phyloP scores from a whole-genome alignment of 2,113 vertebrate genomes.

The Neofelis nebulosa region DNA sequence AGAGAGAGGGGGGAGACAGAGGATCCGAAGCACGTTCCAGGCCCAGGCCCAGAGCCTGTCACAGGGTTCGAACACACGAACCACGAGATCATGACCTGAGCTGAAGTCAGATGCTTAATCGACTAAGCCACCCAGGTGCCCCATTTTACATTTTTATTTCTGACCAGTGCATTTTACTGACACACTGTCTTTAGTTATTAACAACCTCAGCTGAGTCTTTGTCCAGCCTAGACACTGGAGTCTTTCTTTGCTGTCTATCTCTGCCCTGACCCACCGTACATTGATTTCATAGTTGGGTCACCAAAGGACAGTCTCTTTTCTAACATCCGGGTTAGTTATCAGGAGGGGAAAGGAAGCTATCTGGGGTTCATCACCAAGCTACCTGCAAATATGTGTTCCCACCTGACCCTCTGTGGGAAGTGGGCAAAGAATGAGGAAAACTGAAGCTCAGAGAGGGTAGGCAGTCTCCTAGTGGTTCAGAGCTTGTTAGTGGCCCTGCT shows the following conservation, averaged over 20 bases:
- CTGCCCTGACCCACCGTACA: neutral
- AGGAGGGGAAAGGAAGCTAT: neutral
- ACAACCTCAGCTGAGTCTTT: neutral
- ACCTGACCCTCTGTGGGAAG: fast-evolving
- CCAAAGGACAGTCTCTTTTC: neutral
- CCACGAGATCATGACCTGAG: too few relatives aligned
- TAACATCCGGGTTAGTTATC: neutral
- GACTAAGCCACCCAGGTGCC: too few relatives aligned
- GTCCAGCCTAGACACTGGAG: neutral
- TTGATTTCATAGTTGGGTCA: neutral
- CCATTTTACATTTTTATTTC: neutral
- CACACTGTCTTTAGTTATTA: neutral
- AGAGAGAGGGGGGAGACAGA: too few relatives aligned
- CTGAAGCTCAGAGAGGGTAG: neutral
- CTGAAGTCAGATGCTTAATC: too few relatives aligned
- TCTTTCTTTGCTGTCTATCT: neutral
- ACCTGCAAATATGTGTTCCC: neutral
- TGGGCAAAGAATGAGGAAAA: neutral
- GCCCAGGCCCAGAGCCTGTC: too few relatives aligned
- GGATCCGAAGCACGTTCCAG: too few relatives aligned
- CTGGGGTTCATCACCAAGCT: neutral
- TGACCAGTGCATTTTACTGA: neutral
- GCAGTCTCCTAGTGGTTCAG: neutral
- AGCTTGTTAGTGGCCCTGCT: neutral
- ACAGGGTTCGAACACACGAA: too few relatives aligned